phyloP scores from a whole-genome alignment of 1,140 invertebrate genomes.

The Mamestra configurata region DNA sequence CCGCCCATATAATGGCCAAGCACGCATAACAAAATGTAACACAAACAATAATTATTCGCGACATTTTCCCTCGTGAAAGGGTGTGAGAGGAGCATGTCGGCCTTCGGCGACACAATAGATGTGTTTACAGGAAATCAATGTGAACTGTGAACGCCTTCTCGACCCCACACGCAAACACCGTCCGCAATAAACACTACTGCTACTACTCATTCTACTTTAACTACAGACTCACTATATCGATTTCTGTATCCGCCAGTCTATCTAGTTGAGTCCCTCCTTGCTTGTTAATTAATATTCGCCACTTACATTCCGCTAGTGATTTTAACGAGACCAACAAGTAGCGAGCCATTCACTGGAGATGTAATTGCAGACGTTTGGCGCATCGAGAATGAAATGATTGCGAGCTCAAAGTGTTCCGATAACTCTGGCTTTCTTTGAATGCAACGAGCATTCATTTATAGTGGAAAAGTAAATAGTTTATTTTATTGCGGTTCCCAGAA shows the following conservation, averaged over 20 bases:
- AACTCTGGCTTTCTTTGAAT: conserved; percentile 53
- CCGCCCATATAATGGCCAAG: conserved; percentile 14
- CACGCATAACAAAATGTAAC: conserved; percentile 65
- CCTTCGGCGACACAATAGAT: conserved; percentile 74
- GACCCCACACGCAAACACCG: conserved; percentile 62
- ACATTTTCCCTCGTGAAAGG: conserved; percentile 68
- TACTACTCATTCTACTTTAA: not conserved
- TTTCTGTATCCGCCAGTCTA: not conserved
- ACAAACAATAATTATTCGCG: conserved; percentile 70
- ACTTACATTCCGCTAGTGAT: conserved; percentile 21
- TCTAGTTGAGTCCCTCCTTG: not conserved
- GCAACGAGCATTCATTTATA: conserved; percentile 7
- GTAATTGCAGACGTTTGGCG: conserved; percentile 53
- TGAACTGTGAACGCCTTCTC: conserved; percentile 59
- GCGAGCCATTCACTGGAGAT: conserved; percentile 45
- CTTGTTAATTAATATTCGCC: conserved; percentile 42
- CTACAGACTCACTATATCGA: not conserved
- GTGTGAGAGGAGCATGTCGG: conserved; percentile 60
- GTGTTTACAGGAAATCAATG: conserved; percentile 80
- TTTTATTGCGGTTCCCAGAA: not conserved
- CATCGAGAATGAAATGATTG: conserved; percentile 51
- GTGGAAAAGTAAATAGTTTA: not conserved
- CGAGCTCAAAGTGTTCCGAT: conserved; percentile 50
- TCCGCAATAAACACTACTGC: conserved; percentile 42
- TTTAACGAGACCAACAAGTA: conserved; percentile 49